Base-by-base conservation (phyloP, 2,888 invertebrate species). In the Eupithecia insigniata region DNA sequence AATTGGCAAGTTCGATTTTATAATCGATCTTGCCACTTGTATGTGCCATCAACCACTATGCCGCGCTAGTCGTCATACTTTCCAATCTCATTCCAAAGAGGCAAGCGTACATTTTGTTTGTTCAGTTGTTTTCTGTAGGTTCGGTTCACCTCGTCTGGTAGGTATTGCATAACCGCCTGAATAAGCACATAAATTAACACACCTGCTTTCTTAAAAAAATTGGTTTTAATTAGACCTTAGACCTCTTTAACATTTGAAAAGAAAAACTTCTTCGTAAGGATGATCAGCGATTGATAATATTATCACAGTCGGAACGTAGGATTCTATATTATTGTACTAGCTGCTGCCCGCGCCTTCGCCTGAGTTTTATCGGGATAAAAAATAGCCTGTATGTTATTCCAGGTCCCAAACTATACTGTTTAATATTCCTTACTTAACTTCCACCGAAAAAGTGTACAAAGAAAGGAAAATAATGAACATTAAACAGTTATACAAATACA, bases 101-200 rank as follows among this genome's bases (percentile, higher is more conserved):
- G 12, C 69, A 72, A 76, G 68, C 72, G 36, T 64, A 60, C 51
- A 69, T 39, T 51, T 28, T 79, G 70, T 80, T 80, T 80, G 69
- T 68, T 73, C 80, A 80, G 77, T 71, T 80, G 79, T 72, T 22
- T 32, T 60, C 36, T 66, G 58, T 69, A 18, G 16, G 18, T 26
- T 46, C 34, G 18, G 46, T 64, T 43, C 66, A 70, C 70, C 55
- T 74, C 69, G 74, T 71, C 68, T 74, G 68, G 68, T 46, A 58
- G 6, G 28, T 60, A 65, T 65, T 14, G 66, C 66, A 67, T 51
- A 67, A 60, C 36, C 71, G 12, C 36, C 62, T 51, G 64, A 62
- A 64, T 36, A 69, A 64, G 64, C 36, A 39, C 58, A 58, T 55
- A n/a, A 26, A 39, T 39, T 36, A 12, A 60, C 18, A 30, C 14